These are phyloP conservation scores for Archaeoteleia sp. DNA, from an alignment of 2,888 invertebrate genomes.

Conservation along the genomic window DNA sequence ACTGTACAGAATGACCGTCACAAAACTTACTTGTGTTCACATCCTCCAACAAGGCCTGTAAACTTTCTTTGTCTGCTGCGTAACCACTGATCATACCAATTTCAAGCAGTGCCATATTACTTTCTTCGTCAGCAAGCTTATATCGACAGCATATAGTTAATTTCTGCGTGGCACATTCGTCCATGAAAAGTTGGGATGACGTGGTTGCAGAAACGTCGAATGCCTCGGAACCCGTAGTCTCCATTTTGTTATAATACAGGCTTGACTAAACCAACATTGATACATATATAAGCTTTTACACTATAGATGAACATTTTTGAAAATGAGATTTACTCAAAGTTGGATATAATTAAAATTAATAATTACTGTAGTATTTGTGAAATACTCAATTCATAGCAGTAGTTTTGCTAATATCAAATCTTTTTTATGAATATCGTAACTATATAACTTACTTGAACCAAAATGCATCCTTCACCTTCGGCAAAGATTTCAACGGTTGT, in stretches of 20 bases:
- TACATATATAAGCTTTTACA: too few relatives aligned
- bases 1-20: too few relatives aligned
- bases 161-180: slow-evolving; percentile 75
- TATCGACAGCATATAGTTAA: slow-evolving; percentile 69
- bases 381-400: too few relatives aligned
- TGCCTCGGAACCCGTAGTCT: slow-evolving; percentile 75
- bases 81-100: slow-evolving; percentile 80
- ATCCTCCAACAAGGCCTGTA: slow-evolving; percentile 77
- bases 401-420: too few relatives aligned
- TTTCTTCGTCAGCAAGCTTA: slow-evolving; percentile 74
- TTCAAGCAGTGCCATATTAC: slow-evolving; percentile 78
- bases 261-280: slow-evolving; percentile 70
- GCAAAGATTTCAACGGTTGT: slow-evolving; percentile 75
- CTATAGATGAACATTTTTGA: too few relatives aligned
- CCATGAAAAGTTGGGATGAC: slow-evolving; percentile 72
- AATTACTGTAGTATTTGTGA: too few relatives aligned
- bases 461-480: slow-evolving; percentile 77
- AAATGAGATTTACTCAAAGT: too few relatives aligned
- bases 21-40: slow-evolving; percentile 73
- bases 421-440: too few relatives aligned
- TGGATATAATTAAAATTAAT: too few relatives aligned
- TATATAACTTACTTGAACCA: slow-evolving; percentile 75
- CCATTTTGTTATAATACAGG: slow-evolving; percentile 76
- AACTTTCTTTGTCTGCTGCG: slow-evolving; percentile 78
- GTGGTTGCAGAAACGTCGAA: slow-evolving; percentile 76